Evolutionary conservation across 2,113 vertebrate species (phyloP).

Genomic region (Cottus gobio): DNA sequence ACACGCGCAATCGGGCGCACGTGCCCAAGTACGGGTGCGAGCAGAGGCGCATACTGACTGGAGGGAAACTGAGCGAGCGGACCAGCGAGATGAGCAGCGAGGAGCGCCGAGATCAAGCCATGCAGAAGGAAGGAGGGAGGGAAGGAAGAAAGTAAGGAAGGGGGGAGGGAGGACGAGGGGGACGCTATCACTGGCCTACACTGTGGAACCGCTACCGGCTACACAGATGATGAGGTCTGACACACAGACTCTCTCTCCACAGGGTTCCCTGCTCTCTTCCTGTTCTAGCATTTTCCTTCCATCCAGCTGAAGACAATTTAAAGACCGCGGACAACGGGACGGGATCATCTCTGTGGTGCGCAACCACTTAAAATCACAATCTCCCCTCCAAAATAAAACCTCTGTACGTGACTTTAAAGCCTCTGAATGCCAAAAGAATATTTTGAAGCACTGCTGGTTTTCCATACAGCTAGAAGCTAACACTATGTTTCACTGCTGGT

Average conservation of each 20-base stretch:
- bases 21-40: background rate
- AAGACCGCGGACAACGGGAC: background rate
- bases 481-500: background rate
- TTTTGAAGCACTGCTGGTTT: background rate
- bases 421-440: background rate
- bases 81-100: constrained; percentile 24
- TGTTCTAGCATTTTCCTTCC: constrained; percentile 29
- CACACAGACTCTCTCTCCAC: constrained; percentile 41
- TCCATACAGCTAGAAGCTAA: background rate
- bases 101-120: constrained; percentile 43
- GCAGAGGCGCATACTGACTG: background rate
- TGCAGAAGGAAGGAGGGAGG: constrained; percentile 42
- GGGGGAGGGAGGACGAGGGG: background rate
- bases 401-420: background rate
- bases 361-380: background rate
- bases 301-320: constrained; percentile 29
- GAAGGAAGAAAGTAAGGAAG: constrained; percentile 25
- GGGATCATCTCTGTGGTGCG: background rate
- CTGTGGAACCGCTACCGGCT: constrained; percentile 17
- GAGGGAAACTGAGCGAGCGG: constrained; percentile 15
- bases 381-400: background rate
- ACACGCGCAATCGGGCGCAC: background rate
- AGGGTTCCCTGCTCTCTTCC: constrained; percentile 33
- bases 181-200: constrained; percentile 22
- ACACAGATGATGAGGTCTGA: constrained; percentile 51